Percentiles rank a stretch among this genome's conserved stretches.
Evolutionary conservation across 1,140 invertebrate species (phyloP).

Genomic region (Laupala kohalensis): DNA sequence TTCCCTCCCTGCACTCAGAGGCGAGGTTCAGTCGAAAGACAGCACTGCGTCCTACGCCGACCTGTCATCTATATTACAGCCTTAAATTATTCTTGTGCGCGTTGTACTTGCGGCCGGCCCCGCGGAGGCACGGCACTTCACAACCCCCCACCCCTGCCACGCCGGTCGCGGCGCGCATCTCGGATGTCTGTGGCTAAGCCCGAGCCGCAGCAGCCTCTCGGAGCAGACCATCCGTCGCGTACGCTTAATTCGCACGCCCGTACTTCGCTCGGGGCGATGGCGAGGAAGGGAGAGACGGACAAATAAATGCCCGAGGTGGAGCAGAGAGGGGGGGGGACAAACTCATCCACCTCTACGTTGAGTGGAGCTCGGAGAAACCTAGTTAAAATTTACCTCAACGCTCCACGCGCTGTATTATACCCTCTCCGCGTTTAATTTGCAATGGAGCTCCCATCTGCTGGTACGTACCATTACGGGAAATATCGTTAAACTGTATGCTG

Average conservation of each 20-base stretch:
- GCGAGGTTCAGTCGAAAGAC: too few relatives aligned
- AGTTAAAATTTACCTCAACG: background rate
- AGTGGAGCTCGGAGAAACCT: background rate
- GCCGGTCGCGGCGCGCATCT: too few relatives aligned
- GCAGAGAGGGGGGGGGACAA: too few relatives aligned
- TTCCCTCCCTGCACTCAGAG: too few relatives aligned
- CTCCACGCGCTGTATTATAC: background rate
- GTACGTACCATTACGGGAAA: background rate
- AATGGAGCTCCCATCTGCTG: background rate
- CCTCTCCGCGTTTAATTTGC: background rate
- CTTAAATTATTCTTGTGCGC: background rate
- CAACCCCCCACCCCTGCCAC: background rate
- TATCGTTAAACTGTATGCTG: background rate
- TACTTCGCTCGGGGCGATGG: background rate
- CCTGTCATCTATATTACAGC: background rate
- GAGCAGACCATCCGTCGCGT: background rate
- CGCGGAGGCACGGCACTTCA: background rate
- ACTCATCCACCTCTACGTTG: too few relatives aligned
- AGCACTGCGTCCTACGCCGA: too few relatives aligned
- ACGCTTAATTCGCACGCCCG: background rate
- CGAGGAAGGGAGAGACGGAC: background rate
- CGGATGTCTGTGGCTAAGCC: background rate
- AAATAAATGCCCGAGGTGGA: too few relatives aligned
- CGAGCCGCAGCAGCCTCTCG: background rate
- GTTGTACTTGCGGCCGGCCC: background rate